Evolutionary conservation across 2,113 vertebrate species (phyloP).

Genomic region (Sylvilagus bachmani): DNA sequence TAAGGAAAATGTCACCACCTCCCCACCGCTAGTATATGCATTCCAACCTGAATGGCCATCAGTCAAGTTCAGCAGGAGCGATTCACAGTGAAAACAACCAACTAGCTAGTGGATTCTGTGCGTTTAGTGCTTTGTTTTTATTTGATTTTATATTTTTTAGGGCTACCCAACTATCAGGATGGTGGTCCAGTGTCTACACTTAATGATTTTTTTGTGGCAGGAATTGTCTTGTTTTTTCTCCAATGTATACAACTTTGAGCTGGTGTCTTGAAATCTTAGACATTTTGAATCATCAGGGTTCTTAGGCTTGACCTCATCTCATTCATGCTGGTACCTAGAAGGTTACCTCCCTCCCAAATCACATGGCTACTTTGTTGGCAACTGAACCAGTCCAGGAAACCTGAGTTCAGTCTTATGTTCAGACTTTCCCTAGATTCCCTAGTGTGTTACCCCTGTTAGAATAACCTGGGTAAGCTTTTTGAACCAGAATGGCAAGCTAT

Average conservation of each 20-base stretch:
- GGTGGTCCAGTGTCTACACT: neutral
- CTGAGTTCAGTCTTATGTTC: neutral
- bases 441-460: neutral
- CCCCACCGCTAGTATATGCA: too few relatives aligned
- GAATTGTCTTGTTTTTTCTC: neutral
- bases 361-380: neutral
- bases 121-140: neutral
- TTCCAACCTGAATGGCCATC: neutral
- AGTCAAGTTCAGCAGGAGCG: neutral
- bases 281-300: neutral
- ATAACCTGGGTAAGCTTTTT: neutral
- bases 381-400: neutral
- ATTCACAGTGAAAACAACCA: neutral
- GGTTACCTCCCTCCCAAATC: neutral
- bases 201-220: neutral
- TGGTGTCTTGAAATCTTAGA: neutral
- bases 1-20: too few relatives aligned
- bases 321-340: neutral
- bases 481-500: neutral
- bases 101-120: neutral
- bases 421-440: neutral
- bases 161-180: too few relatives aligned
- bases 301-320: neutral
- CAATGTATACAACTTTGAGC: neutral
- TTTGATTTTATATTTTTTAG: neutral